Evolutionary conservation across 1,140 invertebrate genomes (phyloP).

Genomic region (Berghia stephanieae): DNA sequence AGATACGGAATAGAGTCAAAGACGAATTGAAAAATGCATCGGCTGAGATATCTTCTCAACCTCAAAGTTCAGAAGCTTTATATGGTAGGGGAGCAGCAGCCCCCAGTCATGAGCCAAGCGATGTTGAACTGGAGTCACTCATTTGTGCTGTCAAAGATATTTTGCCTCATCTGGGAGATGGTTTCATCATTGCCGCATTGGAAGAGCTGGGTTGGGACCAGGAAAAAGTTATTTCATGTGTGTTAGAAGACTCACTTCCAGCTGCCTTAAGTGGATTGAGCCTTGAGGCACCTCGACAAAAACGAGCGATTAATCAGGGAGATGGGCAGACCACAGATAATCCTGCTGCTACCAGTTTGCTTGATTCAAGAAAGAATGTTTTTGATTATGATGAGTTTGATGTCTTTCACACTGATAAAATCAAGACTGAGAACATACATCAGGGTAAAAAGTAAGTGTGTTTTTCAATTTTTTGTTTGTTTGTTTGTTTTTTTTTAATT

Average conservation of each 20-base stretch:
- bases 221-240: constrained; percentile 80
- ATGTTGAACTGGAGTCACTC: constrained; percentile 70
- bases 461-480: neutral
- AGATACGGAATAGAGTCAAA: neutral
- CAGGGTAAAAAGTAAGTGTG: neutral
- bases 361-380: neutral
- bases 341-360: neutral
- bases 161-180: constrained; percentile 81
- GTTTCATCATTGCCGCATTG: constrained; percentile 77
- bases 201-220: constrained; percentile 78
- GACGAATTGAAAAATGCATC: neutral
- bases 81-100: constrained; percentile 38
- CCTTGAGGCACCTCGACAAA: constrained; percentile 47
- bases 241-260: constrained; percentile 79
- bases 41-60: neutral
- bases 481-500: neutral
- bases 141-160: constrained; percentile 81
- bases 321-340: neutral
- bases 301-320: constrained; percentile 1
- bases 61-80: neutral
- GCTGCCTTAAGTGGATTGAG: constrained; percentile 69
- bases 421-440: too few species aligned
- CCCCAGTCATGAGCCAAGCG: constrained; percentile 36
- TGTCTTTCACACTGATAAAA: too few species aligned
- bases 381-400: neutral